Evolutionary conservation across 2,888 invertebrate species (phyloP), one percentile per base, ranked within the genome.

Genomic region (Scelioninae gen. 2): DNA sequence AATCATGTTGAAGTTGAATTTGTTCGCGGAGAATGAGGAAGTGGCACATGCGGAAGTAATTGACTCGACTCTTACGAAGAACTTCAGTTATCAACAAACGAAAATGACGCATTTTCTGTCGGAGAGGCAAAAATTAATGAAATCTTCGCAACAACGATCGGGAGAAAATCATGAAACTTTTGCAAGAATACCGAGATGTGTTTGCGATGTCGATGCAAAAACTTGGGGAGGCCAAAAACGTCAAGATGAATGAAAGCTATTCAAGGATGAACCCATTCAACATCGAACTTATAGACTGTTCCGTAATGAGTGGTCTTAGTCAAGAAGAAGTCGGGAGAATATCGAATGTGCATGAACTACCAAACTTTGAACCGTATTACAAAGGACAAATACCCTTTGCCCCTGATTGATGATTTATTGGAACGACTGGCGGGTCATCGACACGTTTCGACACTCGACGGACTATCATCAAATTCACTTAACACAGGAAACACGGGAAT

Each of bases 381-480:
- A 19, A 75, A 71, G 45, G 78, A 81, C 45, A 76, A 76, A 33
- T 80, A 65, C 16, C 78, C 79, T 0, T 11, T 75, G 0, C 80
- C 80, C 0, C 28, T 81, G 4, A 80, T 81, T 1, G 80, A 80
- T n/a, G 80, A 80, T 39, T 73, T 77, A 7, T 19, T 82, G n/a
- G n/a, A n/a, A 37, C 25, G 58, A 6, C 67, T 82, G 35, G 73
- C 76, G 22, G 69, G 75, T 15, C 78, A 81, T 67, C 74, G 48
- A 18, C 79, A 73, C 68, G 82, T 78, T 73, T 78, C 79, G 4
- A 76, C 41, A 7, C n/a, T 78, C 77, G 48, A 78, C 77, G 71
- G 81, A 76, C 0, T 83, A 81, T 46, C 74, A 81, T 50, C 82
- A 82, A 39, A 75, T 83, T 10, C 41, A 43, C 11, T 31, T 83